Percentiles rank a stretch among this genome's conserved stretches.
Conservation (phyloP, 2,797 vertebrate species). For the Melanotaenia trifasciata region DNA sequence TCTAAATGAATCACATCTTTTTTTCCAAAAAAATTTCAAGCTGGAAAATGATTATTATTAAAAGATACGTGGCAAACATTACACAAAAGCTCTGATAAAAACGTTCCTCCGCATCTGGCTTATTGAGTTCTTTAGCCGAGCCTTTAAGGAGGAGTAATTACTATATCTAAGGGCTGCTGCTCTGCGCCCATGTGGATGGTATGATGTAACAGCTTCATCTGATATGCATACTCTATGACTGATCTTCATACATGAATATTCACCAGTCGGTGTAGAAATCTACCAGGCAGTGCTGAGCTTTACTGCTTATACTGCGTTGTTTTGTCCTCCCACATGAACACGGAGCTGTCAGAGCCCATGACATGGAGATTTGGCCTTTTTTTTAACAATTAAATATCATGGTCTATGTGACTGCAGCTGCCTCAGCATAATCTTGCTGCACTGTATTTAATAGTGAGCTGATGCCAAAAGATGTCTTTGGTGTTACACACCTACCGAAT, state of each 20-base stretch:
- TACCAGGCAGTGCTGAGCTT: constrained; percentile 2
- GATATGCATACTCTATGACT: constrained; percentile 24
- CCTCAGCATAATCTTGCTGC: not conserved
- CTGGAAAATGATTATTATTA: not conserved
- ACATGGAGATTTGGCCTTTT: not conserved
- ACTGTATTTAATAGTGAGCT: not conserved
- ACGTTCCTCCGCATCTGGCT: not conserved
- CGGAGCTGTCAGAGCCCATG: not conserved
- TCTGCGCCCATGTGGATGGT: constrained; percentile 11
- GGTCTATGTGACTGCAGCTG: not conserved
- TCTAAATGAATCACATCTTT: too few species aligned
- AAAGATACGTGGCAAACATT: not conserved
- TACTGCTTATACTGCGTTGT: not conserved
- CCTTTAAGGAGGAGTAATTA: not conserved
- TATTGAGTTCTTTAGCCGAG: too few species aligned
- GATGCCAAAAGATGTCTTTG: not conserved
- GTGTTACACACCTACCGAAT: not conserved
- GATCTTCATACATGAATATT: constrained; percentile 25
- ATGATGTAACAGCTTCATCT: constrained; percentile 51
- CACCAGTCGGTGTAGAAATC: constrained; percentile 11
- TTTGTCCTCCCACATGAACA: not conserved
- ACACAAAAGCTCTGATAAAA: not conserved
- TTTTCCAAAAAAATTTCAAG: too few species aligned
- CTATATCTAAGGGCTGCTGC: constrained; percentile 13
- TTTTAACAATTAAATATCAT: not conserved